Evolutionary conservation across 1,140 invertebrate genomes (phyloP), one percentile per base, ranked within the genome.

Genomic region (Ganaspis sp.): DNA sequence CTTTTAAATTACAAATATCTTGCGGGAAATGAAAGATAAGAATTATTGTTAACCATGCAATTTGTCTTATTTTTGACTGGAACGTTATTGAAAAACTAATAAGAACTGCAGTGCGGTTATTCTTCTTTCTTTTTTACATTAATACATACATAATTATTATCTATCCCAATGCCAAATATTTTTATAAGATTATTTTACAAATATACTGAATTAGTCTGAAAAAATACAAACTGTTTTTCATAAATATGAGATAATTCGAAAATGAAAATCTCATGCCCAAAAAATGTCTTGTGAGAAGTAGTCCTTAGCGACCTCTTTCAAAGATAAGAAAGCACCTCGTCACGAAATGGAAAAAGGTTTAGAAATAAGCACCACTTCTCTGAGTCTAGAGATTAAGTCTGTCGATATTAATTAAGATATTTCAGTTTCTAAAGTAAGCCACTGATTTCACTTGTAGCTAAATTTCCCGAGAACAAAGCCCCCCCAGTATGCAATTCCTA

Each of bases 391-490:
- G 38, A 4, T 40, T 12, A n/a, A 45, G 42, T 45, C 42, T 45
- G 12, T 45, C 42, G 38, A 40, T 40, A 9, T 4, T 12, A 40
- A 40, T 40, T 40, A 40, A 40, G 11, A 40, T 11, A 6, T 45
- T 34, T 34, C 29, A 74, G 53, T 45, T 72, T 21, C 37, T 37
- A 54, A 75, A 53, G 42, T 72, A 45, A 71, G 72, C 69, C 38
- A 12, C 71, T 69, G 69, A 38, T n/a, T 45, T 15, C 42, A n/a
- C 42, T 45, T 45, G 42, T 45, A 45, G 42, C 42, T 45, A 45
- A 45, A 45, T 45, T n/a, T 45, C 42, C 42, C 9, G 1, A 45
- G 12, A 1, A n/a, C 12, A 4, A n/a, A n/a, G n/a, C 5, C n/a
- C 12, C 42, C 12, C 12, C n/a, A n/a, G 0, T n/a, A 45, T n/a